Base-by-base conservation (phyloP, 1,140 invertebrate species). In the Psix sp. region DNA sequence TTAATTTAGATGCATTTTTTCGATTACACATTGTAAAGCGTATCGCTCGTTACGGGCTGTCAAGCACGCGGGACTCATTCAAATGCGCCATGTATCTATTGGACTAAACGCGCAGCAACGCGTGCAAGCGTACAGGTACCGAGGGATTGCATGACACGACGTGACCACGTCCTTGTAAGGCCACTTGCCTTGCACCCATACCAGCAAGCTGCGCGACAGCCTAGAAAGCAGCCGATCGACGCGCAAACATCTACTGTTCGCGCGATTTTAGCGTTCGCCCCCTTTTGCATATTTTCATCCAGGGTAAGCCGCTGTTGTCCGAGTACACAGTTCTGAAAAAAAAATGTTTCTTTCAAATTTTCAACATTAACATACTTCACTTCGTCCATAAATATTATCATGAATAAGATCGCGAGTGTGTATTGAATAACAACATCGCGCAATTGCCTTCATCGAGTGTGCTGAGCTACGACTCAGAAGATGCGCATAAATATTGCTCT, bases 161-260 rank as follows among this genome's bases (percentile, higher is more conserved):
- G 78, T 65, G 77, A 63, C 65, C 76, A 81, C 84, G 84, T 82
- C 84, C 84, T 85, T 85, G 84, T 85, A 86, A 86, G 84, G 84
- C 83, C 84, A 84, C 83, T 85, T 80, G 83, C 78, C 77, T 80
- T 77, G 66, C 75, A 79, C 68, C 62, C 74, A 68, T 54, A 60
- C 49, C 10, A 6, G 5, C 56, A 38, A 39, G 46, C 38, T 42
- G 49, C 59, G 54, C 24, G 59, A 26, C 40, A 38, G 52, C 11
- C 52, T 59, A 57, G 51, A 49, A 67, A 56, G 56, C 51, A 51
- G 38, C 26, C 33, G 13, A 10, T 10, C 20, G 10, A 56, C 24
- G 42, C 24, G 46, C 38, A 11, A 11, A 16, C 21, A 36, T 39
- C 33, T 6, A 18, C 39, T n/a, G 29, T 9, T 24, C 1, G 31